These are phyloP conservation scores for Cyaniris semiargus DNA, from an alignment of 2,888 invertebrate genomes.

Conservation along the genomic window DNA sequence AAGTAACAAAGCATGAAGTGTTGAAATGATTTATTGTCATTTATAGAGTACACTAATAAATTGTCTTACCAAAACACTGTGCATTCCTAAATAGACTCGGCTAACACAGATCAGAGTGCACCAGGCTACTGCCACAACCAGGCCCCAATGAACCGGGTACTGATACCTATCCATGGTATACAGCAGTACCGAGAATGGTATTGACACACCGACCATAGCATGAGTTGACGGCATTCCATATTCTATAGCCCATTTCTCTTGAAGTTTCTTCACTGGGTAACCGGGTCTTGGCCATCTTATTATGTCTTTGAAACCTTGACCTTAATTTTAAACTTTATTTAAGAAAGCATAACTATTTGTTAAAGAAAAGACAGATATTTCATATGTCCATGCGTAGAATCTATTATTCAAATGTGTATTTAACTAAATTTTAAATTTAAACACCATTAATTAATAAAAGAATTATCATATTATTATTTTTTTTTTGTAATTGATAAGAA, in stretches of 20 bases:
- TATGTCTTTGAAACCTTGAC: slow-evolving; percentile 93
- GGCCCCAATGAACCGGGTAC: slow-evolving; percentile 82
- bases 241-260: slow-evolving; percentile 93
- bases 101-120: slow-evolving; percentile 90
- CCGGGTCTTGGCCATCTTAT: slow-evolving; percentile 92
- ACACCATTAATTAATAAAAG: not conserved
- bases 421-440: not conserved
- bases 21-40: not conserved
- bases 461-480: too few relatives aligned
- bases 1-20: too few relatives aligned
- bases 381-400: not conserved
- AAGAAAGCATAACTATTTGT: not conserved
- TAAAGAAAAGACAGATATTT: not conserved
- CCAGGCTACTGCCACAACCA: slow-evolving; percentile 82
- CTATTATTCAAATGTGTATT: not conserved
- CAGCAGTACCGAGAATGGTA: slow-evolving; percentile 91
- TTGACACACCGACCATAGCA: slow-evolving; percentile 93
- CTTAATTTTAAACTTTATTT: slow-evolving; percentile 61
- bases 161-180: slow-evolving; percentile 91
- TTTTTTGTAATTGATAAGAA: too few relatives aligned
- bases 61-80: slow-evolving; percentile 88
- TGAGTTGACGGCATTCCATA: slow-evolving; percentile 98
- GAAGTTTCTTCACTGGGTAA: slow-evolving; percentile 90
- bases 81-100: slow-evolving; percentile 95
- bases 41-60: not conserved